Base-by-base conservation (phyloP, 2,113 vertebrate species). In the Python bivittatus region DNA sequence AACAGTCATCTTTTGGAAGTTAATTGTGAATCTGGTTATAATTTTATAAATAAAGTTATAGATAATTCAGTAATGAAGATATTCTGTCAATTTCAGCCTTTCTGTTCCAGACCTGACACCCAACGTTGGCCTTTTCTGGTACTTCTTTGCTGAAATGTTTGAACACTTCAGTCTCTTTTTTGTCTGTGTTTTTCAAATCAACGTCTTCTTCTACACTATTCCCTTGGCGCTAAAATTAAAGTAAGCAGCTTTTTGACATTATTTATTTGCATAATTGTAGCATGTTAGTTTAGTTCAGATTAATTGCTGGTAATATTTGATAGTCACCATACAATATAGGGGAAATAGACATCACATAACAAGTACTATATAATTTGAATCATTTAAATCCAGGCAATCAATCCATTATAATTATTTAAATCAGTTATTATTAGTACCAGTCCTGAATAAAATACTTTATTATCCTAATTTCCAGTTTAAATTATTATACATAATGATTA, bases 121-220 rank as follows among this genome's bases (percentile, higher is more conserved):
- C 54, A 99, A 99, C 96, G 98, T 99, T 57, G 99, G 99, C 72
- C 98, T 99, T 95, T 99, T 99, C 97, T 99, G 99, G 99, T 99
- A 99, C 97, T 99, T 99, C 98, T 99, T 99, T 93, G 99, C 99
- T 0, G 99, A 99, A 98, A 99, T 99, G 99, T 99, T 99, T 93
- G 99, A 99, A 90, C 99, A 99, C 96, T 99, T 99, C 56, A 98
- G 99, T 90, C 98, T 99, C 94, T 99, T 99, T 97, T 99, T 99
- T 93, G 98, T 99, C 44, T 99, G 99, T 68, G 99, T 99, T 58
- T 99, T 99, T 97, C 99, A 99, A 98, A 99, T 99, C 97, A 99
- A 99, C 58, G 97, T 99, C 56, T 99, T 99, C 97, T 99, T 99
- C 97, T 99, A 99, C 97, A 99, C 98, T 95, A 96, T 99, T 93